Evolutionary conservation across 2,888 invertebrate species (phyloP).

Genomic region (Eurytoma adleriae): DNA sequence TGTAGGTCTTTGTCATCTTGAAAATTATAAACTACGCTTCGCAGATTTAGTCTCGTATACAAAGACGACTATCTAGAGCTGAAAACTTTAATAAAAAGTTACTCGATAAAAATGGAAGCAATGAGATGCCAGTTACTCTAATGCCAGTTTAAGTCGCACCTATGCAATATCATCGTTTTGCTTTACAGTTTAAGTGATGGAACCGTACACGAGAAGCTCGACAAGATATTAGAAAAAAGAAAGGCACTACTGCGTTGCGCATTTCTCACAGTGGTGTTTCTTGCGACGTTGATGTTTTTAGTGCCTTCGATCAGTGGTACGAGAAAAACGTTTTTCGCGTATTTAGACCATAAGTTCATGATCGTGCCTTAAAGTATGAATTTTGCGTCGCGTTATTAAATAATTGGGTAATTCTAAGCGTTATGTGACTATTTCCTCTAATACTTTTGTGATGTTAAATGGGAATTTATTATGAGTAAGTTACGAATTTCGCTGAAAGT

Average conservation of each 20-base stretch:
- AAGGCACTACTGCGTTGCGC: background rate
- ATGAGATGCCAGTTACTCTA: conserved; percentile 72
- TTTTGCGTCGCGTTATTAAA: conserved; percentile 30
- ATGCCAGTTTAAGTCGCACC: conserved; percentile 67
- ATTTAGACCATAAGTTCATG: conserved; percentile 53
- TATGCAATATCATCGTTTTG: conserved; percentile 42
- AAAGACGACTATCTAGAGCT: background rate
- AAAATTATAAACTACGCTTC: conserved; percentile 4
- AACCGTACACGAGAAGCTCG: background rate
- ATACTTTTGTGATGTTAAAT: too few relatives aligned
- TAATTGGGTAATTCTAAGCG: conserved; percentile 9
- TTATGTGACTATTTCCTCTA: background rate
- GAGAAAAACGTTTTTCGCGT: conserved; percentile 36
- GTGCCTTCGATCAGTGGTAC: conserved; percentile 47
- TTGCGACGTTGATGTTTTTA: conserved; percentile 42
- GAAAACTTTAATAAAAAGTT: background rate
- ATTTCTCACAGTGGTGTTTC: conserved; percentile 16
- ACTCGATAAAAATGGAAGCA: conserved; percentile 60
- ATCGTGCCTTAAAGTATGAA: conserved; percentile 54
- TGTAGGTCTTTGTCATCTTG: conserved; percentile 4
- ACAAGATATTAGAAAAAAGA: conserved; percentile 13
- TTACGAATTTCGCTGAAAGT: too few relatives aligned
- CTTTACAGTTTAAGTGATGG: background rate
- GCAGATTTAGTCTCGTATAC: background rate
- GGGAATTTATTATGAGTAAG: too few relatives aligned